Percentiles rank a stretch among this genome's conserved stretches.
phyloP scores from a whole-genome alignment of 2,888 invertebrate species.

The Drosophila nr. perissopoda region DNA sequence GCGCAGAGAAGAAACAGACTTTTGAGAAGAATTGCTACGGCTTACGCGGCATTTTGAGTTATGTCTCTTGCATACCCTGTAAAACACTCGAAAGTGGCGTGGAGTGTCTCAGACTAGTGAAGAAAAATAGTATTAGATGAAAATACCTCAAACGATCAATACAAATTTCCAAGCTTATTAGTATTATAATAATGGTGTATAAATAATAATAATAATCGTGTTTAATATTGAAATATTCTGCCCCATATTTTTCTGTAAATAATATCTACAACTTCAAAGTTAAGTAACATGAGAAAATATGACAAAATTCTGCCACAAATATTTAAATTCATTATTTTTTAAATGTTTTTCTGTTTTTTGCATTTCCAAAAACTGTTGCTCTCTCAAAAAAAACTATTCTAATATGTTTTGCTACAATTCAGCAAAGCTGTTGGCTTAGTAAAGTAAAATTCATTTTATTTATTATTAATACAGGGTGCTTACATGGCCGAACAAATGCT shows the following conservation, averaged over 20 bases:
- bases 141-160: not conserved
- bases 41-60: slow-evolving; percentile 51
- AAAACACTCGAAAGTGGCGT: not conserved
- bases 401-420: not conserved
- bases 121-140: not conserved
- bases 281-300: not conserved
- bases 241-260: not conserved
- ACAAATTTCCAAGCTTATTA: not conserved
- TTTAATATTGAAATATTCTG: too few relatives aligned
- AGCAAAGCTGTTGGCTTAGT: not conserved
- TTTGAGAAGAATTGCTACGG: slow-evolving; percentile 24
- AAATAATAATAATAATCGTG: not conserved
- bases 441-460: not conserved
- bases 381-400: not conserved
- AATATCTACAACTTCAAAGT: not conserved
- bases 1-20: slow-evolving; percentile 12
- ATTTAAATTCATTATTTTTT: not conserved
- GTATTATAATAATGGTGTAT: too few relatives aligned
- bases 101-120: not conserved
- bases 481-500: not conserved
- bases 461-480: slow-evolving; percentile 28
- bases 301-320: not conserved
- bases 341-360: not conserved
- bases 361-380: not conserved
- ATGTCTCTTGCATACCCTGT: slow-evolving; percentile 33